These are phyloP conservation scores for Drosophila bocqueti DNA, from an alignment of 1,140 invertebrate genomes.

Conservation along the genomic window DNA sequence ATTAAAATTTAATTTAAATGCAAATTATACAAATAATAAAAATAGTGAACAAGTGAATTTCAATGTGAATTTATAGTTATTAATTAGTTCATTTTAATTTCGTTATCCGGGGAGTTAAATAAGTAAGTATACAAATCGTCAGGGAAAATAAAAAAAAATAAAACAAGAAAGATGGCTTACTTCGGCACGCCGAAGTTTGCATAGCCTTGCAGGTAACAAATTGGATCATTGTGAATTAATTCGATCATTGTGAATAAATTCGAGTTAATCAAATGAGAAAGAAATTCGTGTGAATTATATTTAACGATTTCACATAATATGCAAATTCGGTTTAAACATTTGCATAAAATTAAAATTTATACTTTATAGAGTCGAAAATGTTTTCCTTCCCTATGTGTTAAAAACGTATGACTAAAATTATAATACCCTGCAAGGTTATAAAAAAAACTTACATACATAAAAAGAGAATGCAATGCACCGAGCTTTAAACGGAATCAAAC, in stretches of 20 bases:
- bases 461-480: background rate
- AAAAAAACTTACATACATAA: background rate
- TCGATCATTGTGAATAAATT: background rate
- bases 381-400: no score
- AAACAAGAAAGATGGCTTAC: no score
- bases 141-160: background rate
- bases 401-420: no score
- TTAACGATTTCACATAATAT: no score
- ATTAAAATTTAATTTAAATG: slow-evolving; percentile 9
- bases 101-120: background rate
- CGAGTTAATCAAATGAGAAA: no score
- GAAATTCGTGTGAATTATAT: no score
- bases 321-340: no score
- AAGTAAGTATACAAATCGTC: slow-evolving; percentile 10
- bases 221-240: background rate
- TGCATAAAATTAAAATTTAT: no score
- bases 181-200: no score
- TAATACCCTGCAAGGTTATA: no score
- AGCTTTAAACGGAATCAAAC: background rate
- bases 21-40: slow-evolving; percentile 12
- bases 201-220: no score
- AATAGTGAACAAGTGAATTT: slow-evolving; percentile 2
- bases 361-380: no score
- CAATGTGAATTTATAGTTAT: background rate
- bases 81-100: background rate